A percentile compares a stretch with the other conserved stretches of the same genome.
phyloP scores from a whole-genome alignment of 1,140 invertebrate species.

The Drosophila obscura region DNA sequence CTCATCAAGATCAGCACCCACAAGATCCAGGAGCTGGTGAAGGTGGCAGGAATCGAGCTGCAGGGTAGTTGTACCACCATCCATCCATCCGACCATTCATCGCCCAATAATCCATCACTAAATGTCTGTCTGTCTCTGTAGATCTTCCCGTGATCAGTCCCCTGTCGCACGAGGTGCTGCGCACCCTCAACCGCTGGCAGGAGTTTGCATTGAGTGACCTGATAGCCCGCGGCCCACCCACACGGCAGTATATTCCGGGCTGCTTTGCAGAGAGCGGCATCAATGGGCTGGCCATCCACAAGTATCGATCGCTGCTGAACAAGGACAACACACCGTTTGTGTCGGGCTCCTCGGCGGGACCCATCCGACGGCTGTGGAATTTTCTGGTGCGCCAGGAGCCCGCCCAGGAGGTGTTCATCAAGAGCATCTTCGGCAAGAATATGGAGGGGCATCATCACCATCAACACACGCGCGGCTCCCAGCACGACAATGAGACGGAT shows the following conservation, averaged over 20 bases:
- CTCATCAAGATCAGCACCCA: slow-evolving; percentile 92
- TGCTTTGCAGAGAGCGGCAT: slow-evolving; percentile 90
- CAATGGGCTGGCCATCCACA: slow-evolving; percentile 93
- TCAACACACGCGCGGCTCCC: slow-evolving; percentile 50
- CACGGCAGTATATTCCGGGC: slow-evolving; percentile 84
- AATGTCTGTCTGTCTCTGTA: slow-evolving; percentile 35
- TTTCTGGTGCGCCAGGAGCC: slow-evolving; percentile 96
- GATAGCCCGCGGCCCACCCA: slow-evolving; percentile 82
- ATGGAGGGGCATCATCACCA: slow-evolving; percentile 29
- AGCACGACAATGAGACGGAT: slow-evolving; percentile 71
- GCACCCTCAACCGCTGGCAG: slow-evolving; percentile 95
- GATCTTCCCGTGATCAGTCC: slow-evolving; percentile 97
- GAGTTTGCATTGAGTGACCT: slow-evolving; percentile 84
- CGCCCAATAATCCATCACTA: background rate
- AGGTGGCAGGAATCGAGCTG: slow-evolving; percentile 94
- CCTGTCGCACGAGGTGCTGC: slow-evolving; percentile 94
- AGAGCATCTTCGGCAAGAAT: slow-evolving; percentile 93
- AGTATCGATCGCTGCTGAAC: slow-evolving; percentile 96
- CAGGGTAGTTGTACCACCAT: slow-evolving; percentile 87
- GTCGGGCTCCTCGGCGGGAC: slow-evolving; percentile 90
- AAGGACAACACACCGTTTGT: slow-evolving; percentile 97
- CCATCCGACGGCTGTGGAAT: slow-evolving; percentile 95
- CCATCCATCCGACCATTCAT: background rate
- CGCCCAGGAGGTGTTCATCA: slow-evolving; percentile 97
- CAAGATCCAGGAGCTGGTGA: slow-evolving; percentile 89